Conservation (phyloP, 1,140 invertebrate genomes). For the Achroia grisella region DNA sequence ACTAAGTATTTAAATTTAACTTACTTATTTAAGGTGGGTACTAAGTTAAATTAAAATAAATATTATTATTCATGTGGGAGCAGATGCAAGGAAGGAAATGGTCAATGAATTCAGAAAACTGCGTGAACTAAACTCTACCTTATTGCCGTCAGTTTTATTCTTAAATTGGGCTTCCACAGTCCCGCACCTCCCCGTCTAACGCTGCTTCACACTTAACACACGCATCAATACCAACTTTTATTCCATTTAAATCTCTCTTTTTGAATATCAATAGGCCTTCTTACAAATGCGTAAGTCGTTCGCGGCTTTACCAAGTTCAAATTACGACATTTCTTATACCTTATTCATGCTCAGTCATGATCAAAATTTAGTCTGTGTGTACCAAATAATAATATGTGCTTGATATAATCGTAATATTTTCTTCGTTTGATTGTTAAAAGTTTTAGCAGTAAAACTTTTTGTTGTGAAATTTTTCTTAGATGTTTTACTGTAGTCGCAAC, state of each 20-base stretch:
- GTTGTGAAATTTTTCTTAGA: conserved; percentile 1
- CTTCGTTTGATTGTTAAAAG: background rate
- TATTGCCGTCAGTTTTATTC: conserved; percentile 32
- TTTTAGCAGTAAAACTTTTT: background rate
- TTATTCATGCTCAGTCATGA: conserved; percentile 5
- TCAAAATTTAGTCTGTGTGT: background rate
- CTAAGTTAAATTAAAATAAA: too few species aligned
- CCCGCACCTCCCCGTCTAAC: conserved; percentile 8
- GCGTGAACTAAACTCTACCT: conserved; percentile 25
- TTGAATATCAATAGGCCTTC: conserved; percentile 29
- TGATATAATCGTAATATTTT: background rate
- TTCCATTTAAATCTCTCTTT: conserved; percentile 29
- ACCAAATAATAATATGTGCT: conserved; percentile 4
- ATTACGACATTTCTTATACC: conserved; percentile 12
- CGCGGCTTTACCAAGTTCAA: conserved; percentile 11
- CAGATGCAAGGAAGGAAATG: too few species aligned
- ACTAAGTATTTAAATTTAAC: too few species aligned
- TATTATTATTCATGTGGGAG: too few species aligned
- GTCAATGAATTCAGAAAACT: too few species aligned
- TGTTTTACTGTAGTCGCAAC: conserved; percentile 1
- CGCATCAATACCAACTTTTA: conserved; percentile 27
- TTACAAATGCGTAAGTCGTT: conserved; percentile 15
- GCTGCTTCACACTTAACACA: conserved; percentile 13
- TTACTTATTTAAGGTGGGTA: too few species aligned
- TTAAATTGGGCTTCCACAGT: conserved; percentile 14